Conservation (phyloP, 1,140 invertebrate genomes). For the Sinonovacula constricta region DNA sequence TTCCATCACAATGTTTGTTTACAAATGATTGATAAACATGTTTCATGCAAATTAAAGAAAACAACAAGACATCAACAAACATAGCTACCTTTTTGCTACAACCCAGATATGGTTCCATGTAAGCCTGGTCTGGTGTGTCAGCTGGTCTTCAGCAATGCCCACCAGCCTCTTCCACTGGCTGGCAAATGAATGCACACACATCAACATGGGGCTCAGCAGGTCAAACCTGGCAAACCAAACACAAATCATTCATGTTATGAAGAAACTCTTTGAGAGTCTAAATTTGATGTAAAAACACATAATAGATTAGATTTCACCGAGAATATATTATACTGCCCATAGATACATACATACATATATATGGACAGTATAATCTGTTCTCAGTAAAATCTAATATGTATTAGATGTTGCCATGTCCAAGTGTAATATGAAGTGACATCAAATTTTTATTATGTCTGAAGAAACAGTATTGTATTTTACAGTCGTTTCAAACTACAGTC, state of each 20-base stretch:
- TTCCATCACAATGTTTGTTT: not conserved
- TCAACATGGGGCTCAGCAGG: constrained; percentile 31
- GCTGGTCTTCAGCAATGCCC: not conserved
- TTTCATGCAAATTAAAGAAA: not conserved
- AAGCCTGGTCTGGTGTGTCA: constrained; percentile 20
- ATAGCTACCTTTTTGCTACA: constrained; percentile 35
- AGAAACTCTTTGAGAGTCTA: not conserved
- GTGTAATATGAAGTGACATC: no score
- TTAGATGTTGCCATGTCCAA: no score
- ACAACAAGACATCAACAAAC: not conserved
- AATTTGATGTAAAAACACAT: not conserved
- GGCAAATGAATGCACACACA: constrained; percentile 35
- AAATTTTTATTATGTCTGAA: no score
- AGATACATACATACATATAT: not conserved
- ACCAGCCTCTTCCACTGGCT: constrained; percentile 17
- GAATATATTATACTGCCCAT: not conserved
- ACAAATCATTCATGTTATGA: not conserved
- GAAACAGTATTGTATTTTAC: no score
- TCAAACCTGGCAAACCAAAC: constrained; percentile 22
- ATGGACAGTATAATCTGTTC: not conserved
- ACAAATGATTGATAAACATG: not conserved
- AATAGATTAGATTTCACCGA: no score
- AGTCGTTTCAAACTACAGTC: no score
- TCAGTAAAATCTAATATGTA: not conserved
- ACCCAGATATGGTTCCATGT: constrained; percentile 46